Percentiles rank a stretch among this genome's conserved stretches.
Evolutionary conservation across 2,888 invertebrate genomes (phyloP).

Genomic region (Ectobius pallidus): DNA sequence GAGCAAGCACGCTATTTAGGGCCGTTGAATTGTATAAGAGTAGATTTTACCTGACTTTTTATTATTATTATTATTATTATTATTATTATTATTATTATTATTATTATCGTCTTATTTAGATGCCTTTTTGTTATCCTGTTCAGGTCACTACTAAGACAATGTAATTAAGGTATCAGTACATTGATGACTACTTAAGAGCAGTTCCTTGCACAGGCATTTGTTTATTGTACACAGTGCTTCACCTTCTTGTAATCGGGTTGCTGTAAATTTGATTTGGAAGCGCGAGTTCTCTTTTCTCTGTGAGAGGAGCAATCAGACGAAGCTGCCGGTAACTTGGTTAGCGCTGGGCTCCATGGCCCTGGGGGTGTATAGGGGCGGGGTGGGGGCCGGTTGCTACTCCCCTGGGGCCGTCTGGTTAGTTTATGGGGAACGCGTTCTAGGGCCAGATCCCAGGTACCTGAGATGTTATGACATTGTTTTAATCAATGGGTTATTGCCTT

Average conservation of each 20-base stretch:
- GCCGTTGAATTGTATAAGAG: no score
- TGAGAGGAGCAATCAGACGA: conserved; percentile 38
- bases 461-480: background rate
- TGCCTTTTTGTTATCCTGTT: no score
- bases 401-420: conserved; percentile 16
- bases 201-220: no score
- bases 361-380: background rate
- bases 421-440: background rate
- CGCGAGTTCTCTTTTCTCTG: conserved; percentile 3
- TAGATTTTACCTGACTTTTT: no score
- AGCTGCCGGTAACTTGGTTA: conserved; percentile 39
- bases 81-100: no score
- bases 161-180: no score
- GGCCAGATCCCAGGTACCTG: background rate
- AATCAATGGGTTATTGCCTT: background rate
- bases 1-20: no score
- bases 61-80: no score
- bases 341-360: conserved; percentile 17
- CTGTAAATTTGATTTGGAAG: conserved; percentile 32
- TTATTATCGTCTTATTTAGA: no score
- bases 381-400: background rate
- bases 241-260: conserved; percentile 31
- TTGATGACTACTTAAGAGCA: no score
- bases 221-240: conserved; percentile 28
- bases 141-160: no score